A percentile compares a stretch with the other conserved stretches of the same genome.
phyloP scores from a whole-genome alignment of 2,113 vertebrate genomes.

The Mesitornis unicolor region DNA sequence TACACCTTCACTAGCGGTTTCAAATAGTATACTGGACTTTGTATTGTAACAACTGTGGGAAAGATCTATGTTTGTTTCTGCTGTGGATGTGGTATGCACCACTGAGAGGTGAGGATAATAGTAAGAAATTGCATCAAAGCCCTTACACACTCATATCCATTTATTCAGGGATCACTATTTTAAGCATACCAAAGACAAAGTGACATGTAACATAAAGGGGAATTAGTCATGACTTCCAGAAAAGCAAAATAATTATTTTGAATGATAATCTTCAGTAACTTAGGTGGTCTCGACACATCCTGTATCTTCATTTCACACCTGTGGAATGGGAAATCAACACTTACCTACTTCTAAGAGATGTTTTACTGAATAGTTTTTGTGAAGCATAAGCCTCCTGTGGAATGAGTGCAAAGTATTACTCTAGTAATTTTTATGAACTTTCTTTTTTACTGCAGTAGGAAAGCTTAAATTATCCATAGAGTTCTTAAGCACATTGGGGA shows the following conservation, averaged over 20 bases:
- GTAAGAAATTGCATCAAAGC: not conserved
- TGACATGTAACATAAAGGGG: not conserved
- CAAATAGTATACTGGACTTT: not conserved
- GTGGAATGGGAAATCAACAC: not conserved
- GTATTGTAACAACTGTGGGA: not conserved
- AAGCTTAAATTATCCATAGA: constrained; percentile 56
- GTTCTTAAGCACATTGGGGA: constrained; percentile 49
- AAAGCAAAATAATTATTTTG: not conserved
- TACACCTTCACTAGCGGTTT: not conserved
- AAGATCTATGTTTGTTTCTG: not conserved
- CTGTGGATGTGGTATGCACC: not conserved
- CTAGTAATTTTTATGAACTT: constrained; percentile 59
- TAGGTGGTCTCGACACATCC: not conserved
- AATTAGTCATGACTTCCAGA: not conserved
- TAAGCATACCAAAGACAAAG: not conserved
- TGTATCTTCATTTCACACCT: not conserved
- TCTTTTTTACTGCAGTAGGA: constrained; percentile 40
- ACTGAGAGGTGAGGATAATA: not conserved
- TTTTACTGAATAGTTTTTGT: constrained; percentile 8
- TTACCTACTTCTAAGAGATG: not conserved
- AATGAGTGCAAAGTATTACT: constrained; percentile 49
- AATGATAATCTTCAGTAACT: not conserved
- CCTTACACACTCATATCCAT: not conserved
- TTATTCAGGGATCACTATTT: not conserved
- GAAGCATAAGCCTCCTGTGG: constrained; percentile 44